Base-by-base conservation (phyloP, 1,140 invertebrate species). In the Samia ricini region DNA sequence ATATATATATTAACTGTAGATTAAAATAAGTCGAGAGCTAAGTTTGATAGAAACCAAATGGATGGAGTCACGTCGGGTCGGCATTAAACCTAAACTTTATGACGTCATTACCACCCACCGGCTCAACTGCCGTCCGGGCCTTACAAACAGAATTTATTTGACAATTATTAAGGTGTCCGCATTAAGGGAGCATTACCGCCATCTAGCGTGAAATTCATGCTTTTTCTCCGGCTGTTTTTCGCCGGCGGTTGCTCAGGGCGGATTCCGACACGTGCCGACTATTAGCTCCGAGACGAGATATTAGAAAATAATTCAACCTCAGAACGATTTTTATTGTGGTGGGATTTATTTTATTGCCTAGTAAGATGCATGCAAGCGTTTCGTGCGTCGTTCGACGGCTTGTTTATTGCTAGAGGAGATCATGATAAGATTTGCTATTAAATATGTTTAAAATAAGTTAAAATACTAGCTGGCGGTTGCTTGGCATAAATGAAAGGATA, bases 251-350 rank as follows among this genome's bases (percentile, higher is more conserved):
- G 81, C 69, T 87, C 83, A 83, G 77, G 62, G 69, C 76, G 74
- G 79, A 83, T 72, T 71, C 82, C 73, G 71, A 78, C 87, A 89
- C 87, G 87, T 89, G 85, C 84, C 71, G 84, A 88, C 85, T 89
- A 89, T 89, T 89, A 88, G 87, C 85, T 80, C 76, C 77, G 77
- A 79, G 76, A 70, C 76, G 65, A 57, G 66, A 83, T 83, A 89
- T 89, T 88, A 89, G 87, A 89, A 88, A 88, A 89, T 89, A 88
- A 89, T 89, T 89, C 85, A 89, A 70, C 79, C 64, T 89, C 82
- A 20, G 87, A 88, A 88, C 33, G 33, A 42, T 89, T 89, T 88
- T 84, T 81, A 84, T 75, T 72, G 72, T 55, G 71, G 72, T 62
- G 68, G 83, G 87, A 89, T 89, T 88, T 89, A 89, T 89, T 89